Conservation (phyloP, 2,113 vertebrate species). For the Lepus timidus region DNA sequence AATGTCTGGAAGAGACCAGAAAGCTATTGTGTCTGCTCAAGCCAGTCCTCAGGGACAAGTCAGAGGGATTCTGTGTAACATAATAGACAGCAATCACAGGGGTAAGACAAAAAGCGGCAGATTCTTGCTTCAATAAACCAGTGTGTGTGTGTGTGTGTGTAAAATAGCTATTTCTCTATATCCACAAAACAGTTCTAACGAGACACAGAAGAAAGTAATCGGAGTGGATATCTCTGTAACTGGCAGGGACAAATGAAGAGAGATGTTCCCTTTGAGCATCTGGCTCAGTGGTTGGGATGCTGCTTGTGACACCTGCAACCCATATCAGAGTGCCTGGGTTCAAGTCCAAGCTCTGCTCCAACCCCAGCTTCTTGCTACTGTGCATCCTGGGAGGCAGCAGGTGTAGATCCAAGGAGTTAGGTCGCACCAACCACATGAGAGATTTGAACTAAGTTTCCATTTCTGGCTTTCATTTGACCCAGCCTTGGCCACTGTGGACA, state of each 20-base stretch:
- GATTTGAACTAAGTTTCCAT: no score
- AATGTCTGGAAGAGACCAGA: slow-evolving; percentile 44
- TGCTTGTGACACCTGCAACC: no score
- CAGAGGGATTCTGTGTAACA: background rate
- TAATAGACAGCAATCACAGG: background rate
- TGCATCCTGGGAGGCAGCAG: no score
- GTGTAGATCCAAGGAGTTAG: no score
- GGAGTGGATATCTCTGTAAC: background rate
- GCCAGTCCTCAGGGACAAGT: slow-evolving; percentile 6
- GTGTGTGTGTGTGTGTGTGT: background rate
- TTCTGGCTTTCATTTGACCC: no score
- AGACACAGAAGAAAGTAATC: background rate
- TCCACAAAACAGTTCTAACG: background rate
- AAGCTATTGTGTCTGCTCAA: slow-evolving; percentile 48
- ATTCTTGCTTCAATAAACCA: slow-evolving; percentile 16
- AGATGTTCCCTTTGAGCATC: background rate
- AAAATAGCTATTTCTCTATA: slow-evolving; percentile 1
- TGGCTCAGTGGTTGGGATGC: no score
- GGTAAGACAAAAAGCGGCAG: background rate
- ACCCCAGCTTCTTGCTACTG: no score
- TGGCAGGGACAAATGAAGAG: background rate
- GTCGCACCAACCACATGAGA: no score
- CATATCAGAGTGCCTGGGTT: no score
- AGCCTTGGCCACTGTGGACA: no score
- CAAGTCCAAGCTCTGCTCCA: no score